Evolutionary conservation across 2,888 invertebrate genomes (phyloP).

Genomic region (Mythimna lalbum): DNA sequence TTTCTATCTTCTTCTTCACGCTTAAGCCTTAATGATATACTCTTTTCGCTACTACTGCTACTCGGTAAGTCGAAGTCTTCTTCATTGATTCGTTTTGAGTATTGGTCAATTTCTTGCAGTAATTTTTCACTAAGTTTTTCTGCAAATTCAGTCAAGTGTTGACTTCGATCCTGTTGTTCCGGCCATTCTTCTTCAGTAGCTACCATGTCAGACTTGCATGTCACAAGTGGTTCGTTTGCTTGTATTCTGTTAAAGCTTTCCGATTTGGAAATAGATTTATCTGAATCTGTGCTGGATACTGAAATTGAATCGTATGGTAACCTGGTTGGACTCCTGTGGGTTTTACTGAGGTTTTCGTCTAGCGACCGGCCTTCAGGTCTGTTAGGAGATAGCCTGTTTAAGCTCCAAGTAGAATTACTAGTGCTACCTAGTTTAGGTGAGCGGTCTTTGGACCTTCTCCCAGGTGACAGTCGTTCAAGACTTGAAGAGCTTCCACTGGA

Average conservation of each 20-base stretch:
- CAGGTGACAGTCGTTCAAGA: slow-evolving; percentile 87
- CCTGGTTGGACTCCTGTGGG: slow-evolving; percentile 86
- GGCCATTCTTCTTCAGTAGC: slow-evolving; percentile 91
- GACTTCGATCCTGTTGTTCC: slow-evolving; percentile 91
- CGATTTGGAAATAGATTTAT: slow-evolving; percentile 89
- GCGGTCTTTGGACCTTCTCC: slow-evolving; percentile 87
- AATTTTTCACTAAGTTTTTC: slow-evolving; percentile 96
- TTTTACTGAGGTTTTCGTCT: slow-evolving; percentile 86
- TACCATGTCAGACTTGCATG: slow-evolving; percentile 88
- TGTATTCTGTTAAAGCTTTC: slow-evolving; percentile 89
- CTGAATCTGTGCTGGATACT: slow-evolving; percentile 88
- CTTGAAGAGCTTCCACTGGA: slow-evolving; percentile 89
- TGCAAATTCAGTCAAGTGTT: slow-evolving; percentile 94
- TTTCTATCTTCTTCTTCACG: slow-evolving; percentile 87
- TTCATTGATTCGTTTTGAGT: slow-evolving; percentile 88
- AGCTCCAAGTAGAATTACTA: slow-evolving; percentile 89
- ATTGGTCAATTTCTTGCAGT: slow-evolving; percentile 94
- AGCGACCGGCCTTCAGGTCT: slow-evolving; percentile 87
- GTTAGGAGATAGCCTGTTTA: slow-evolving; percentile 87
- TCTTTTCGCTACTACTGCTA: slow-evolving; percentile 88
- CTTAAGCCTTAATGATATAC: slow-evolving; percentile 88
- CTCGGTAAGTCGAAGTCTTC: slow-evolving; percentile 89
- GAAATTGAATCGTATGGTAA: slow-evolving; percentile 88
- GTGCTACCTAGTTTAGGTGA: slow-evolving; percentile 88
- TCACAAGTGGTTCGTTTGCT: slow-evolving; percentile 88